A percentile compares a stretch with the other conserved stretches of the same genome.
Conservation (phyloP, 2,888 invertebrate species). For the Tillus elongatus region DNA sequence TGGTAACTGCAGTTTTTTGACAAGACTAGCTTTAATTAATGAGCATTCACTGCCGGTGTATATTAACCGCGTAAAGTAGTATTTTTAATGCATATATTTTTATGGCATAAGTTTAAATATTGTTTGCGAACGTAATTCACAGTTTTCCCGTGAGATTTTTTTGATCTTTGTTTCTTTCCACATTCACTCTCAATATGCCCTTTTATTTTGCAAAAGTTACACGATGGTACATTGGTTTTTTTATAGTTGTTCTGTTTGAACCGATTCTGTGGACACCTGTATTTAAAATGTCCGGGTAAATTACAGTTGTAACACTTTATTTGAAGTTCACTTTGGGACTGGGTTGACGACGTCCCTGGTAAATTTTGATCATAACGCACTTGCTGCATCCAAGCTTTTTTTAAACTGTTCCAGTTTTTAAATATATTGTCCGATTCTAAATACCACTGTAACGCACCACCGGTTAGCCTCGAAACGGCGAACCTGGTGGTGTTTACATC, state of each 20-base stretch:
- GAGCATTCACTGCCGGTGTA: constrained; percentile 2
- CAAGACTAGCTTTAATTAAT: neutral
- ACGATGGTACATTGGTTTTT: too few species aligned
- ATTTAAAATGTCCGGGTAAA: neutral
- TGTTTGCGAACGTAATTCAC: constrained; percentile 1
- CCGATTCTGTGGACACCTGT: neutral
- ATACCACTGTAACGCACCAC: neutral
- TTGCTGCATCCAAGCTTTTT: neutral
- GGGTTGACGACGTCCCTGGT: neutral
- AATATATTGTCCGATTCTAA: neutral
- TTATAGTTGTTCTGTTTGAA: too few species aligned
- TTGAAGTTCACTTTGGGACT: neutral
- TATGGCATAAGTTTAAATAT: neutral
- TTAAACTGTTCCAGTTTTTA: constrained; percentile 1
- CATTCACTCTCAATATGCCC: too few species aligned
- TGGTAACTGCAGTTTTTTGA: neutral
- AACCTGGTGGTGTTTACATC: neutral
- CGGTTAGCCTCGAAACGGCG: constrained; percentile 4
- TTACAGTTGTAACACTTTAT: neutral
- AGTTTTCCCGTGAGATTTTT: too few species aligned
- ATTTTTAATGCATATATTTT: neutral
- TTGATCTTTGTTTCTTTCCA: too few species aligned
- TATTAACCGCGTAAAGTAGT: neutral
- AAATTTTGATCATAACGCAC: neutral
- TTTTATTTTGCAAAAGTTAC: too few species aligned